Conservation (phyloP, 2,888 invertebrate genomes). For the Pollenia labialis region DNA sequence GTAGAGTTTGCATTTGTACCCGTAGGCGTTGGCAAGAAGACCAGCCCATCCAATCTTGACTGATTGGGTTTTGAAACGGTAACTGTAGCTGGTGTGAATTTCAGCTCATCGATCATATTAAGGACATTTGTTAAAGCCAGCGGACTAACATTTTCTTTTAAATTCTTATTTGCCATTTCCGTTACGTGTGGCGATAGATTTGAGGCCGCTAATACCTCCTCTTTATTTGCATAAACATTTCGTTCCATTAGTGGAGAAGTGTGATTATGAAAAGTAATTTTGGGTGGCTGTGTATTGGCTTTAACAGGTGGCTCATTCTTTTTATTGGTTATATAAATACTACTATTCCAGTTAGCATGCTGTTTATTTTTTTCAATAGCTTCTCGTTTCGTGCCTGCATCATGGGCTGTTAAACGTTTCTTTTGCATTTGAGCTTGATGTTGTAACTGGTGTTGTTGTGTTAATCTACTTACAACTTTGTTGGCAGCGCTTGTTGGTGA, state of each 20-base stretch:
- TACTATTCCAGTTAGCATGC: conserved; percentile 40
- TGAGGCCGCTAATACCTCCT: conserved; percentile 9
- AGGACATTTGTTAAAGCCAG: conserved; percentile 81
- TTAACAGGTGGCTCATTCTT: conserved; percentile 22
- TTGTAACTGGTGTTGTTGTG: conserved; percentile 44
- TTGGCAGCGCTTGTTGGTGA: conserved; percentile 79
- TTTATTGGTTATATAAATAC: conserved; percentile 50
- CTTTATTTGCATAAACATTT: conserved; percentile 74
- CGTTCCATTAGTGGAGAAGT: conserved; percentile 79
- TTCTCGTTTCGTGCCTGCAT: conserved; percentile 48
- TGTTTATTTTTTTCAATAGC: conserved; percentile 34
- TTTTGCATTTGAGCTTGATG: conserved; percentile 51
- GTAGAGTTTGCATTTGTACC: conserved; percentile 44
- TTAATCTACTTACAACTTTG: conserved; percentile 66
- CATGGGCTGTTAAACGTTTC: conserved; percentile 52
- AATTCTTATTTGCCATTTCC: conserved; percentile 51
- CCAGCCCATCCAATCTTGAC: conserved; percentile 78
- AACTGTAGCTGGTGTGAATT: conserved; percentile 81
- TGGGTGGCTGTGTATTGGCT: conserved; percentile 11
- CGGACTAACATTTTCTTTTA: conserved; percentile 85
- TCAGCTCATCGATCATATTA: conserved; percentile 81
- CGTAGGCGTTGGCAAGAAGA: conserved; percentile 81
- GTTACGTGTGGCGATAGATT: conserved; percentile 51
- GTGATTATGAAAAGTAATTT: conserved; percentile 65
- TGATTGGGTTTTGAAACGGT: conserved; percentile 60